These are phyloP conservation scores for Sebastes dallii DNA, from an alignment of 2,797 vertebrate genomes.

Conservation along the genomic window DNA sequence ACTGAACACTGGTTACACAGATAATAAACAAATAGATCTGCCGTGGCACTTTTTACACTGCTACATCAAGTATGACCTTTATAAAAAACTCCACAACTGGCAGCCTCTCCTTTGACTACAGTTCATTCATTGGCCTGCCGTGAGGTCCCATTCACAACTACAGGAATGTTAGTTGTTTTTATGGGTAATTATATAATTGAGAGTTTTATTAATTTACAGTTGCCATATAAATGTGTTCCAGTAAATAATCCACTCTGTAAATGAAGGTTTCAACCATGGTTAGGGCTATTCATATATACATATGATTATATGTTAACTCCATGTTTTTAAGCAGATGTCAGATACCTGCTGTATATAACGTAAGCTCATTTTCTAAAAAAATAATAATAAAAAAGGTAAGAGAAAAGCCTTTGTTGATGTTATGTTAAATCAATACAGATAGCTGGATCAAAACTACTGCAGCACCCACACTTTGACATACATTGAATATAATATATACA, in stretches of 20 bases:
- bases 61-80: slow-evolving; percentile 68
- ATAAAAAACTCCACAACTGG: slow-evolving; percentile 42
- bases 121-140: not conserved
- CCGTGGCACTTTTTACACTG: slow-evolving; percentile 56
- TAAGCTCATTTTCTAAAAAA: not conserved
- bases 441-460: not conserved
- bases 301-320: too few species aligned
- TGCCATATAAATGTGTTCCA: not conserved
- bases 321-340: not conserved
- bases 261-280: not conserved
- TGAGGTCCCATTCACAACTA: not conserved
- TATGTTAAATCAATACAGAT: not conserved
- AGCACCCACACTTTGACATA: not conserved
- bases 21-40: slow-evolving; percentile 68
- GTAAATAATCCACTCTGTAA: not conserved
- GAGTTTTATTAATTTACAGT: not conserved
- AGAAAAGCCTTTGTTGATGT: not conserved
- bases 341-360: not conserved
- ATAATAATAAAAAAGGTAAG: too few species aligned
- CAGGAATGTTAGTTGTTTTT: not conserved
- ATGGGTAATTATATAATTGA: not conserved
- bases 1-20: slow-evolving; percentile 59
- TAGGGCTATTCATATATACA: not conserved
- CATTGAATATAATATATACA: not conserved
- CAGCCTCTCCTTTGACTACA: slow-evolving; percentile 22